Evolutionary conservation across 2,888 invertebrate genomes (phyloP).

Genomic region (Drosophila birchii): DNA sequence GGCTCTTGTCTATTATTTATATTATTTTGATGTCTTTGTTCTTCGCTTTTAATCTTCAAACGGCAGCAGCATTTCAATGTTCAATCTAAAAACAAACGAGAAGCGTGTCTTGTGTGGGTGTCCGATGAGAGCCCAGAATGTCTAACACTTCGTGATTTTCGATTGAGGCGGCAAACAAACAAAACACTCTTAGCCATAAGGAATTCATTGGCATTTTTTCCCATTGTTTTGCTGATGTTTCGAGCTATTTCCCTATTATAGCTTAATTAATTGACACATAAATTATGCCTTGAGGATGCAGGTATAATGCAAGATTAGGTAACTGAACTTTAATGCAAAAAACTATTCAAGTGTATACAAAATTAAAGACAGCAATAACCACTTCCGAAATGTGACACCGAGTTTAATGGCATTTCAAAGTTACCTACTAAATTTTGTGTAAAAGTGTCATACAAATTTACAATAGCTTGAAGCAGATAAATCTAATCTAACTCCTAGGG

Average conservation of each 20-base stretch:
- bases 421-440: neutral
- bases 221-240: slow-evolving; percentile 18
- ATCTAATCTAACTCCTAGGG: neutral
- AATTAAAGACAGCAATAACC: neutral
- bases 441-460: neutral
- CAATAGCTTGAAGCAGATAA: neutral
- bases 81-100: slow-evolving; percentile 16
- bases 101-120: slow-evolving; percentile 69
- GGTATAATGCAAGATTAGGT: slow-evolving; percentile 15
- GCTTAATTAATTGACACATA: slow-evolving; percentile 73
- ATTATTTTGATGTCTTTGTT: slow-evolving; percentile 23
- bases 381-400: neutral
- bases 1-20: neutral
- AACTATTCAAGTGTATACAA: neutral
- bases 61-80: slow-evolving; percentile 20
- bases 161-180: slow-evolving; percentile 36
- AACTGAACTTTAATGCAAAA: neutral
- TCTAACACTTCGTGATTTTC: slow-evolving; percentile 67
- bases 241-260: slow-evolving; percentile 52
- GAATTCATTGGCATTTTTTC: slow-evolving; percentile 35
- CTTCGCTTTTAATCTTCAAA: neutral
- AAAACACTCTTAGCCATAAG: slow-evolving; percentile 50
- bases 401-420: too few species aligned
- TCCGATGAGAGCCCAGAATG: slow-evolving; percentile 59
- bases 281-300: slow-evolving; percentile 55